Conservation (phyloP, 2,113 vertebrate species). For the Brachionichthys hirsutus region DNA sequence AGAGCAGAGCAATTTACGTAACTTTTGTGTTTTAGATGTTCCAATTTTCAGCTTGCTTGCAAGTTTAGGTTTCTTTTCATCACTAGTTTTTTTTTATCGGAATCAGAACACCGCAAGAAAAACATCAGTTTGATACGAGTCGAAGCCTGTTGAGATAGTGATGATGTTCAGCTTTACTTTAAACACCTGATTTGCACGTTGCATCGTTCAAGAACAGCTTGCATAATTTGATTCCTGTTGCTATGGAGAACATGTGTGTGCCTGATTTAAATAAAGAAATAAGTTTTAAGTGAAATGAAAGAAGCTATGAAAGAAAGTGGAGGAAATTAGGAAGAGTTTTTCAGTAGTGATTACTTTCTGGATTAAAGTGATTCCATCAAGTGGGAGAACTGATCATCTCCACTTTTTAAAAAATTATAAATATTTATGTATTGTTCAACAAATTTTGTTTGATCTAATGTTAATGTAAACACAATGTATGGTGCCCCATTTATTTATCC, state of each 20-base stretch:
- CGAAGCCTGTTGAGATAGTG: slow-evolving; percentile 12
- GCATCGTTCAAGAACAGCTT: neutral
- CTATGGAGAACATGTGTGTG: neutral
- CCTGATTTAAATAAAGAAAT: neutral
- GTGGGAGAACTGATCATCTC: too few species aligned
- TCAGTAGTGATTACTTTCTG: too few species aligned
- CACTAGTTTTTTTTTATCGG: slow-evolving; percentile 2
- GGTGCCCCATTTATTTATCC: too few species aligned
- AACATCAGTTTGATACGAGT: neutral
- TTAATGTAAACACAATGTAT: too few species aligned
- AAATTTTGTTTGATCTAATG: too few species aligned
- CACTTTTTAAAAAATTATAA: too few species aligned
- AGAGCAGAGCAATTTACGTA: too few species aligned
- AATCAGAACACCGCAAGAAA: slow-evolving; percentile 33
- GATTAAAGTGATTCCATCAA: too few species aligned
- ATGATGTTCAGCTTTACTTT: slow-evolving; percentile 18
- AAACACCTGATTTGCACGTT: slow-evolving; percentile 36
- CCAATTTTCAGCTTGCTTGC: slow-evolving; percentile 11
- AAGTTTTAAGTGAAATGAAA: neutral
- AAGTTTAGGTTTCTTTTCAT: slow-evolving; percentile 18
- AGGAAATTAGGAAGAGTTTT: too few species aligned
- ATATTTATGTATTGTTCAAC: too few species aligned
- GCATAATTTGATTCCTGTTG: slow-evolving; percentile 6
- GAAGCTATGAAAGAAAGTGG: neutral
- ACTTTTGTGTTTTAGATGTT: neutral